A percentile compares a stretch with the other conserved stretches of the same genome.
Evolutionary conservation across 2,888 invertebrate genomes (phyloP).

Genomic region (Idaea biselata): DNA sequence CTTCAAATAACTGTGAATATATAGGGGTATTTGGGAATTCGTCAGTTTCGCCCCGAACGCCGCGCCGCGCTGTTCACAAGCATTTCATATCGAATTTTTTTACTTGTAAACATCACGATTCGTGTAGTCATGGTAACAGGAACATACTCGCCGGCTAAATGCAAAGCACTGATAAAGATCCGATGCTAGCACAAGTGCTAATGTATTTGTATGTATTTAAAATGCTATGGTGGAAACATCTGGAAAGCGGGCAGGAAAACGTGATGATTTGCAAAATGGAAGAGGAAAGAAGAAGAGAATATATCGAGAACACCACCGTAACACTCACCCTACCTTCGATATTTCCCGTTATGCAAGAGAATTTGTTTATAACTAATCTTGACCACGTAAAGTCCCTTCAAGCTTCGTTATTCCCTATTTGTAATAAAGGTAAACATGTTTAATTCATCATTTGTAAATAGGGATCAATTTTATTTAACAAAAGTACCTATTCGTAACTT

Average conservation of each 20-base stretch:
- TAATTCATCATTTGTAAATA: background rate
- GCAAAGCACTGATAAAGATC: constrained; percentile 45
- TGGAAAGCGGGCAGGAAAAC: constrained; percentile 59
- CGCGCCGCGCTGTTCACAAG: constrained; percentile 63
- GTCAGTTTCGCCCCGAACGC: constrained; percentile 66
- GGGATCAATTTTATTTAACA: background rate
- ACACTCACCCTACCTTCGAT: constrained; percentile 61
- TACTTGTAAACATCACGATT: constrained; percentile 37
- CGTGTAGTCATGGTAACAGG: constrained; percentile 66
- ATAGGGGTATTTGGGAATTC: constrained; percentile 53
- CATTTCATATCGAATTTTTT: constrained; percentile 26
- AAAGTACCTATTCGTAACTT: background rate
- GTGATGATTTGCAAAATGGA: constrained; percentile 68
- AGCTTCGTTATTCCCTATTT: constrained; percentile 84
- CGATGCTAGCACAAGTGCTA: constrained; percentile 44
- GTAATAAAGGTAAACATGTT: constrained; percentile 66
- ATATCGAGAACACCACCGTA: constrained; percentile 59
- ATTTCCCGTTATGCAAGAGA: constrained; percentile 64
- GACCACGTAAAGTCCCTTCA: constrained; percentile 84
- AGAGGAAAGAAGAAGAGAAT: constrained; percentile 58
- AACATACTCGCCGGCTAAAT: constrained; percentile 36
- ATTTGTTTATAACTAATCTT: constrained; percentile 65
- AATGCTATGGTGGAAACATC: constrained; percentile 79
- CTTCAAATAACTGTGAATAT: constrained; percentile 62
- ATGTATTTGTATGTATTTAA: constrained; percentile 41